These are phyloP conservation scores for Campopleginae sp. DNA, from an alignment of 2,888 invertebrate species.

Conservation along the genomic window DNA sequence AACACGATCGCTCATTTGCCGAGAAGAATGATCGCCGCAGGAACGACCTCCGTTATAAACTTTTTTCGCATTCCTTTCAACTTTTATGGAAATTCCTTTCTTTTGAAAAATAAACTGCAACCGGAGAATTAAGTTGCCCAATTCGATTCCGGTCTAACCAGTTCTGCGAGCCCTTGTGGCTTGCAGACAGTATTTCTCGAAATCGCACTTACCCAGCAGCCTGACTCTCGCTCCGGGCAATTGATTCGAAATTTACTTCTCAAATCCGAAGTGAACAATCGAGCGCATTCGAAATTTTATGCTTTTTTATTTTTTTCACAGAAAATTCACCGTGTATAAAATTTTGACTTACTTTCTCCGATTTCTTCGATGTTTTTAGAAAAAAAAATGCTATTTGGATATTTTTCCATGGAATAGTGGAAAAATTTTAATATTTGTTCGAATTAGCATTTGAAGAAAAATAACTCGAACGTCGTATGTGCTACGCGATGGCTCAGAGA, in stretches of 20 bases:
- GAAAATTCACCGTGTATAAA: no score
- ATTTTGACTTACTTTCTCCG: no score
- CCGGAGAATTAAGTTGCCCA: neutral
- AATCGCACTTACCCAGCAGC: neutral
- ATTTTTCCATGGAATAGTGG: no score
- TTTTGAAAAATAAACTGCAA: slow-evolving; percentile 2
- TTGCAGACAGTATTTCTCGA: neutral
- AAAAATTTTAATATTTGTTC: no score
- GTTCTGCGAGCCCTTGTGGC: slow-evolving; percentile 7
- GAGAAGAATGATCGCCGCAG: slow-evolving; percentile 29
- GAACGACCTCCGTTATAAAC: neutral
- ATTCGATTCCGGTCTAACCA: slow-evolving; percentile 31
- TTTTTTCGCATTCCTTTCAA: slow-evolving; percentile 19
- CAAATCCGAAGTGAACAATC: neutral
- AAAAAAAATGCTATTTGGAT: neutral
- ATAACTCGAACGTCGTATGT: no score
- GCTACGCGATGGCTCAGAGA: no score
- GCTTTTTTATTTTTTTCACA: no score
- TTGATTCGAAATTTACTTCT: neutral
- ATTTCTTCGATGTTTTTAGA: neutral
- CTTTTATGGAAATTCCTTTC: slow-evolving; percentile 2
- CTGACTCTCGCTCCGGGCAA: neutral
- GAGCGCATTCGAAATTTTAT: no score
- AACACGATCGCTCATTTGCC: slow-evolving; percentile 15
- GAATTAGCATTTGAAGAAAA: no score